phyloP scores from a whole-genome alignment of 2,888 invertebrate species.

The Digitonthophagus gazella region DNA sequence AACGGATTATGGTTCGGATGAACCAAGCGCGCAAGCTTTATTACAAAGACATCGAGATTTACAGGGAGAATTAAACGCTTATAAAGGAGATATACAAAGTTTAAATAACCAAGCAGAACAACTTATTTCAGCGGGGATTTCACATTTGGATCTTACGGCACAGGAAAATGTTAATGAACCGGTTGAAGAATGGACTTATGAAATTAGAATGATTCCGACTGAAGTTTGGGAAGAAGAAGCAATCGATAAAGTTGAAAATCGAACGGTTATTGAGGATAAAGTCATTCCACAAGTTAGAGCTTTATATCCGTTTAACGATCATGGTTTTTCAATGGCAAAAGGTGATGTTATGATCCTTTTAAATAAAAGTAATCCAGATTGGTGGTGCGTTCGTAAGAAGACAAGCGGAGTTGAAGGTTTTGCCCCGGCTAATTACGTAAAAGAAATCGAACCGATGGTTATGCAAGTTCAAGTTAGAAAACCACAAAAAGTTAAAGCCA shows the following conservation, averaged over 20 bases:
- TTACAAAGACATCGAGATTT: constrained; percentile 83
- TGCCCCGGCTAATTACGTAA: constrained; percentile 95
- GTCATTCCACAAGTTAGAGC: constrained; percentile 84
- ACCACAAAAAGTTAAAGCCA: constrained; percentile 75
- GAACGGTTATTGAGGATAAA: constrained; percentile 83
- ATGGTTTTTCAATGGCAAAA: constrained; percentile 88
- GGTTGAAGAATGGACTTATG: constrained; percentile 63
- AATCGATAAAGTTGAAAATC: constrained; percentile 78
- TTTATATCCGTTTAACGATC: constrained; percentile 87
- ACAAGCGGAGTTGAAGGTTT: constrained; percentile 91
- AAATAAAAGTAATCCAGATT: constrained; percentile 94
- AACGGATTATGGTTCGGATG: constrained; percentile 87
- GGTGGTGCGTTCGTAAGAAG: constrained; percentile 95
- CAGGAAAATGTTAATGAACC: constrained; percentile 64
- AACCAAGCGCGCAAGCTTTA: constrained; percentile 85
- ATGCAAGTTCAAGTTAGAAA: constrained; percentile 81
- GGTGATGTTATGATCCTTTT: constrained; percentile 89
- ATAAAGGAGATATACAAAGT: constrained; percentile 76
- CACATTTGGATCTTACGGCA: constrained; percentile 61
- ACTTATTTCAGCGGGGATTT: constrained; percentile 74
- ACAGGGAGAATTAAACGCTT: constrained; percentile 86
- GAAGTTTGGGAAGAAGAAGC: constrained; percentile 93
- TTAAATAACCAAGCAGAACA: constrained; percentile 77
- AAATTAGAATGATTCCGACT: constrained; percentile 70
- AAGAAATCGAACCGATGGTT: constrained; percentile 85